These are phyloP conservation scores for Gonatopus flavifemur DNA, from an alignment of 1,140 invertebrate genomes.

Conservation along the genomic window DNA sequence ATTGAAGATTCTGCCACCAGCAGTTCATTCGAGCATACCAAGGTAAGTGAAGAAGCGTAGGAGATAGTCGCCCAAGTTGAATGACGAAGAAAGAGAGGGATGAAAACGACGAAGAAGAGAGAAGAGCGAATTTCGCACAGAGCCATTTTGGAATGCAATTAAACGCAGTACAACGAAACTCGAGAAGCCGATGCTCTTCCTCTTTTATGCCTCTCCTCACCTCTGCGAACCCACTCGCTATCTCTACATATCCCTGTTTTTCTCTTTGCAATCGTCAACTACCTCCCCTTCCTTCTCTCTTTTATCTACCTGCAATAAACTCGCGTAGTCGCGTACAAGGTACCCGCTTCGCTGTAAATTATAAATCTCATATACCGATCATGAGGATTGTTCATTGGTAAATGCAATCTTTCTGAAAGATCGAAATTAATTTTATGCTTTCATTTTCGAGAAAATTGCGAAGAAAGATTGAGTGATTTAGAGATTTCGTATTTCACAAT, in stretches of 20 bases:
- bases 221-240: slow-evolving; percentile 1
- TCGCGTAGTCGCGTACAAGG: slow-evolving; percentile 25
- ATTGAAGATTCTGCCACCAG: slow-evolving; percentile 25
- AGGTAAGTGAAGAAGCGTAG: too few species aligned
- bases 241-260: background rate
- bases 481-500: too few species aligned
- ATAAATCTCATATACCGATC: too few species aligned
- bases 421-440: too few species aligned
- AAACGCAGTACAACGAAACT: slow-evolving; percentile 51
- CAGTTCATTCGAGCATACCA: too few species aligned
- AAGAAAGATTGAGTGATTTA: too few species aligned
- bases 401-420: too few species aligned
- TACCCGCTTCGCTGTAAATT: too few species aligned
- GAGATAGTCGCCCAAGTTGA: background rate
- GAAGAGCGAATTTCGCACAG: slow-evolving; percentile 31
- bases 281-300: slow-evolving; percentile 7
- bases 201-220: slow-evolving; percentile 17
- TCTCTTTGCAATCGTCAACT: slow-evolving; percentile 1
- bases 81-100: background rate
- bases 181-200: slow-evolving; percentile 26
- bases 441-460: too few species aligned
- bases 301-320: slow-evolving; percentile 3
- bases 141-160: slow-evolving; percentile 55
- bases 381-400: too few species aligned
- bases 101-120: background rate